These are phyloP conservation scores for Synergus japonicus DNA, from an alignment of 2,888 invertebrate species.

Conservation along the genomic window DNA sequence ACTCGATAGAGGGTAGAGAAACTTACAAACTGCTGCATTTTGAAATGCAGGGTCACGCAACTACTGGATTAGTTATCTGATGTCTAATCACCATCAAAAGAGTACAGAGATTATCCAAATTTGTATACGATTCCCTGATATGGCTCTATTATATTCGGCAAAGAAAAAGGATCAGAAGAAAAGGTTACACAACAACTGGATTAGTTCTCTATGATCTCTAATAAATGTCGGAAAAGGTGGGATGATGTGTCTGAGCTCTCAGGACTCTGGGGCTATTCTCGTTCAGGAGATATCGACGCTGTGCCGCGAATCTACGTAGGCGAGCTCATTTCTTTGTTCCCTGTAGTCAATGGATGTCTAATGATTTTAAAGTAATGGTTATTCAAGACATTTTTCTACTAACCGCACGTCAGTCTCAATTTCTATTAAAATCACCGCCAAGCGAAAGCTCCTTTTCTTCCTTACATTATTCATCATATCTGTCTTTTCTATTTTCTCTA, in stretches of 20 bases:
- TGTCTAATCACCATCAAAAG: not conserved
- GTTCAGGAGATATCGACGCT: not conserved
- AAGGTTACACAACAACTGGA: not conserved
- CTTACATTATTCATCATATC: not conserved
- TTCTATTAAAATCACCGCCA: constrained; percentile 24
- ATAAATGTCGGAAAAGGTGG: not conserved
- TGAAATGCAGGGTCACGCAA: not conserved
- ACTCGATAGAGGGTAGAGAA: constrained; percentile 17
- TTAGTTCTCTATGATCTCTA: constrained; percentile 14
- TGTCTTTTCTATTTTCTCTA: not conserved
- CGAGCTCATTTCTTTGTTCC: constrained; percentile 50
- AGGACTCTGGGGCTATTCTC: constrained; percentile 29
- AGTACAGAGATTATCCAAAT: not conserved
- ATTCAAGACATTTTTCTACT: constrained; percentile 46
- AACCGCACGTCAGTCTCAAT: not conserved
- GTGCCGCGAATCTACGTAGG: constrained; percentile 53
- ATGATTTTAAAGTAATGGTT: constrained; percentile 61
- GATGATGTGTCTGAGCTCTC: constrained; percentile 17
- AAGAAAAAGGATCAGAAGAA: not conserved
- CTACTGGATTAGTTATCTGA: constrained; percentile 12
- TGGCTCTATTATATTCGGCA: not conserved
- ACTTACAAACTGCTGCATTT: not conserved
- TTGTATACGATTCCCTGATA: not conserved
- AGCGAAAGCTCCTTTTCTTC: not conserved
- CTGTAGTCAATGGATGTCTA: constrained; percentile 60